phyloP scores from a whole-genome alignment of 2,797 vertebrate species.

The Huso huso region DNA sequence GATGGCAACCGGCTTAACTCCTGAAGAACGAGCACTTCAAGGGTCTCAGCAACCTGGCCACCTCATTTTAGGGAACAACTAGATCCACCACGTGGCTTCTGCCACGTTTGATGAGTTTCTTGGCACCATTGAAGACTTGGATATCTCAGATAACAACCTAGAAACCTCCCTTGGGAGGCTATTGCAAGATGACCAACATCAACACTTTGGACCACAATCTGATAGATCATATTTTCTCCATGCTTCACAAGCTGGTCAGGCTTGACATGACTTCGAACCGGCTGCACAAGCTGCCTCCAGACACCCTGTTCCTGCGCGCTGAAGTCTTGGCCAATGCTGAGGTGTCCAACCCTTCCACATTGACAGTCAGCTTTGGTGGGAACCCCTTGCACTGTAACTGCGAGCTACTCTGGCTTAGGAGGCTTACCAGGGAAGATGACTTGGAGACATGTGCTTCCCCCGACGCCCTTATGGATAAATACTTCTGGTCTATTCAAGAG shows the following conservation, averaged over 20 bases:
- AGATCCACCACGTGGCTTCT: conserved; percentile 73
- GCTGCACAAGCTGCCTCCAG: conserved; percentile 80
- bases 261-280: conserved; percentile 91
- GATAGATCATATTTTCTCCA: conserved; percentile 81
- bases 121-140: conserved; percentile 84
- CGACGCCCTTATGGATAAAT: conserved; percentile 80
- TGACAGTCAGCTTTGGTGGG: conserved; percentile 83
- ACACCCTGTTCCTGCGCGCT: conserved; percentile 79
- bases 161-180: conserved; percentile 84
- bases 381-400: conserved; percentile 94
- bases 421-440: conserved; percentile 76
- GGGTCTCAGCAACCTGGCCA: conserved; percentile 79
- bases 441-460: conserved; percentile 90
- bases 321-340: conserved; percentile 63
- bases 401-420: conserved; percentile 83
- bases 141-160: conserved; percentile 92
- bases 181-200: conserved; percentile 86
- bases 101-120: conserved; percentile 81
- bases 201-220: conserved; percentile 93
- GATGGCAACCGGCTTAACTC: conserved; percentile 83
- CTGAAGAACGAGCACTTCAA: conserved; percentile 78
- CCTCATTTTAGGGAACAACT: conserved; percentile 90
- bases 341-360: conserved; percentile 54
- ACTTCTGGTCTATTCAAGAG: conserved; percentile 91
- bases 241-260: conserved; percentile 80